phyloP scores from a whole-genome alignment of 2,888 invertebrate species.

The Mythimna vitellina region DNA sequence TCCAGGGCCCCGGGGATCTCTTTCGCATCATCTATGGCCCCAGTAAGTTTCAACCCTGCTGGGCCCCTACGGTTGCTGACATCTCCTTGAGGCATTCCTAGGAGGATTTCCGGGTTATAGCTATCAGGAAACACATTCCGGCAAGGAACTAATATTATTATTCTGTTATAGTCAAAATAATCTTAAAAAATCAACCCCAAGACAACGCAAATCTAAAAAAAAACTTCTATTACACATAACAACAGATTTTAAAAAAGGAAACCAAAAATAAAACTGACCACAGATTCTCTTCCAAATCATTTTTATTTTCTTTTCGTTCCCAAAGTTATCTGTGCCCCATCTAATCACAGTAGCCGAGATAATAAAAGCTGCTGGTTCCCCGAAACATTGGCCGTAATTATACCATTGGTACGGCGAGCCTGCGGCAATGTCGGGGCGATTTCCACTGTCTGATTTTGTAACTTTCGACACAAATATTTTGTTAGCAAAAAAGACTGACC shows the following conservation, averaged over 20 bases:
- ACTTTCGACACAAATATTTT: conserved; percentile 43
- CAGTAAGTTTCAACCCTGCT: no score
- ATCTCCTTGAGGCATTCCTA: no score
- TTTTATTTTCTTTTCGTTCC: conserved; percentile 66
- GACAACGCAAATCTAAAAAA: no score
- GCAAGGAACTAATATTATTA: no score
- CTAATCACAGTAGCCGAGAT: conserved; percentile 86
- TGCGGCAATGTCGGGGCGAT: conserved; percentile 66
- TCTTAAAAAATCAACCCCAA: no score
- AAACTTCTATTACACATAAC: conserved; percentile 40
- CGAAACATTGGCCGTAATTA: conserved; percentile 82
- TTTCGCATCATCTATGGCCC: no score
- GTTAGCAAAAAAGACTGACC: no score
- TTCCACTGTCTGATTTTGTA: conserved; percentile 35
- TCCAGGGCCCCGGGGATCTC: no score
- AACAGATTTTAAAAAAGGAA: conserved; percentile 33
- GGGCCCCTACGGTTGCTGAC: no score
- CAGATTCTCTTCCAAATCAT: conserved; percentile 30
- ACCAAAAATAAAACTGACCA: conserved; percentile 43
- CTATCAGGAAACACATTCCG: no score
- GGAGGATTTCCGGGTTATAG: no score
- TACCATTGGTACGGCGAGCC: conserved; percentile 72
- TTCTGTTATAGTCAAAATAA: no score
- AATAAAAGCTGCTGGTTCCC: conserved; percentile 77
- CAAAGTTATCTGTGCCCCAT: conserved; percentile 81